Evolutionary conservation across 2,797 vertebrate genomes (phyloP).

Genomic region (Babyrousa celebensis): DNA sequence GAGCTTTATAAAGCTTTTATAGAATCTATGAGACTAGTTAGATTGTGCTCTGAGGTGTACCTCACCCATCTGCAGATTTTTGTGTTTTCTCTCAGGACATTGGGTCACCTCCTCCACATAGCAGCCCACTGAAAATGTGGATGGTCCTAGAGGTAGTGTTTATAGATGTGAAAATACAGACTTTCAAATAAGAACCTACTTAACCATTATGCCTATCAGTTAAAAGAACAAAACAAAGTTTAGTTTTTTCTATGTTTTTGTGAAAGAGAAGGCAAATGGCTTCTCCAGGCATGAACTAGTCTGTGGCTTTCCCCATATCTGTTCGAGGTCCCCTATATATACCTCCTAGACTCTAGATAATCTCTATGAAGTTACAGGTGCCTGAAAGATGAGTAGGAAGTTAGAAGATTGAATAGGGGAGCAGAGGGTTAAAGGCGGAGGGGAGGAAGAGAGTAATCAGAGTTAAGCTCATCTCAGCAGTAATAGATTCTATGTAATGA

Average conservation of each 20-base stretch:
- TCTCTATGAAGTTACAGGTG: not conserved
- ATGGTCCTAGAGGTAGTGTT: not conserved
- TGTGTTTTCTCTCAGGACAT: not conserved
- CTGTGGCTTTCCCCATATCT: not conserved
- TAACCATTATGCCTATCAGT: not conserved
- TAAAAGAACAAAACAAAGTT: not conserved
- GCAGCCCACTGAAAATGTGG: not conserved
- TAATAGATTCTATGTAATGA: not conserved
- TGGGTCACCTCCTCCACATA: not conserved
- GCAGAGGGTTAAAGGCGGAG: not conserved
- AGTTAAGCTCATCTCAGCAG: not conserved
- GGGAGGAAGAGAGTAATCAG: not conserved
- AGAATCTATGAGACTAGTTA: not conserved
- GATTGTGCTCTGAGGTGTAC: not conserved
- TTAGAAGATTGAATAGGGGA: not conserved
- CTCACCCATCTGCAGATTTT: not conserved
- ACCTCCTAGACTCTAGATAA: not conserved
- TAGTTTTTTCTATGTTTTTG: not conserved
- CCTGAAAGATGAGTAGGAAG: not conserved
- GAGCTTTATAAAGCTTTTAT: not conserved
- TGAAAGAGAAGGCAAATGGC: not conserved
- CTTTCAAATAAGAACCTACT: not conserved
- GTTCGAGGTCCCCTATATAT: not conserved
- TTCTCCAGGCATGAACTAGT: not conserved
- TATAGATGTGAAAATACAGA: constrained; percentile 8